Percentiles rank a stretch among this genome's conserved stretches.
These are phyloP conservation scores for Encarsia formosa DNA, from an alignment of 2,888 invertebrate species.

Conservation along the genomic window DNA sequence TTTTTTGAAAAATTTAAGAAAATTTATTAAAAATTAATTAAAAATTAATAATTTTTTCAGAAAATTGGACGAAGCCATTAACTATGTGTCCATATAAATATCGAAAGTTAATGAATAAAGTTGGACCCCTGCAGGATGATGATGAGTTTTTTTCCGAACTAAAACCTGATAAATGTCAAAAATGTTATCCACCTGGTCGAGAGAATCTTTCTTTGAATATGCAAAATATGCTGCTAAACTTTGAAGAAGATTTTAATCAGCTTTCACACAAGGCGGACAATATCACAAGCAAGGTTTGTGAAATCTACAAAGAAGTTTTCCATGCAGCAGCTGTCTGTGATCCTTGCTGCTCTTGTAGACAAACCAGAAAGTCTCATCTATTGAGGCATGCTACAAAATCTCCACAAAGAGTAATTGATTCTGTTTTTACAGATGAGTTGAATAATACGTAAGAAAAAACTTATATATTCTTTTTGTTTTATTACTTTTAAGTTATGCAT, in stretches of 20 bases:
- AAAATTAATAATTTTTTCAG: too few relatives aligned
- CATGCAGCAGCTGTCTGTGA: constrained; percentile 36
- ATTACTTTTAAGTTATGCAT: too few relatives aligned
- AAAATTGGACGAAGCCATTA: constrained; percentile 16
- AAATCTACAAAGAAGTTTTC: constrained; percentile 11
- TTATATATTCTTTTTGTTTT: too few relatives aligned
- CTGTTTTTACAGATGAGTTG: too few relatives aligned
- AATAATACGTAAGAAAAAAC: too few relatives aligned
- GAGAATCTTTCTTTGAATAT: constrained; percentile 42
- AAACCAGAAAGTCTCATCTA: constrained; percentile 36
- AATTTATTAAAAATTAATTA: too few relatives aligned
- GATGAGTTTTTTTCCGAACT: constrained; percentile 35
- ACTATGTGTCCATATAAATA: constrained; percentile 18
- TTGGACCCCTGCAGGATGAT: constrained; percentile 32
- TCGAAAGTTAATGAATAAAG: constrained; percentile 29
- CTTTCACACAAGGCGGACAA: constrained; percentile 36
- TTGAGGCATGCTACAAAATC: constrained; percentile 34
- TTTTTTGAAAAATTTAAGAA: too few relatives aligned
- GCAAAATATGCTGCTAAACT: constrained; percentile 40
- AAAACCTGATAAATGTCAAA: background rate
- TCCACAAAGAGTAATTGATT: too few relatives aligned
- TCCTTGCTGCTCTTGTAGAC: constrained; percentile 37
- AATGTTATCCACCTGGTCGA: constrained; percentile 36
- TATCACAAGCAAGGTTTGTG: constrained; percentile 20
- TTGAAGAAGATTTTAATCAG: constrained; percentile 37